Percentiles rank a stretch among this genome's conserved stretches.
Evolutionary conservation across 2,888 invertebrate species (phyloP).

Genomic region (Stenchaetothrips biformis): DNA sequence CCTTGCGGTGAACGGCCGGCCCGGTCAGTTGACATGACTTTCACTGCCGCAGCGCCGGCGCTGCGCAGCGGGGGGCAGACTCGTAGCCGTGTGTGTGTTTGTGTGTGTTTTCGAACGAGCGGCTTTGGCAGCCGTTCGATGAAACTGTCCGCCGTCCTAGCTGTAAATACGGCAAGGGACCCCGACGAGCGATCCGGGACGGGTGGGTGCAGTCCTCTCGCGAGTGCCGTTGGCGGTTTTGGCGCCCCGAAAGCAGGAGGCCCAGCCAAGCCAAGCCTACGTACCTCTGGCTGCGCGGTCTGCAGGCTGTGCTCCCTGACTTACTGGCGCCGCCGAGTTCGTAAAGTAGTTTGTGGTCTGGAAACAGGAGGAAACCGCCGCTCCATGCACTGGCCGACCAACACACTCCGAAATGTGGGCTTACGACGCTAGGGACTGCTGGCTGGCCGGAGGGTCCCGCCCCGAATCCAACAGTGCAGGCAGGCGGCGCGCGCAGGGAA

Average conservation of each 20-base stretch:
- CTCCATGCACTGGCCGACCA: not conserved
- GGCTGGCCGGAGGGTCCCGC: not conserved
- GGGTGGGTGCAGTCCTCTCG: not conserved
- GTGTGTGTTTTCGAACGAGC: not conserved
- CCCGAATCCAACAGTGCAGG: too few species aligned
- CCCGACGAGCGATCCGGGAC: too few species aligned
- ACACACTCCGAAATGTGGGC: not conserved
- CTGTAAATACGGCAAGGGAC: too few species aligned
- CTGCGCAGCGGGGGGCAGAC: too few species aligned
- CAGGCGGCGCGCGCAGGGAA: too few species aligned
- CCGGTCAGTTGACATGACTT: slow-evolving; percentile 12
- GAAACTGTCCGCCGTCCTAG: too few species aligned
- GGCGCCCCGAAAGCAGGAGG: not conserved
- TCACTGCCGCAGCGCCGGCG: not conserved
- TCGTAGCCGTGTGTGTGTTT: not conserved
- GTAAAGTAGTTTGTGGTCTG: slow-evolving; percentile 2
- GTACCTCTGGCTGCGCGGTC: not conserved
- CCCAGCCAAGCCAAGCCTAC: too few species aligned
- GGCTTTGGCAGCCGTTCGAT: not conserved
- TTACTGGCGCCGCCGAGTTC: not conserved
- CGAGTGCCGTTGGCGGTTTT: not conserved
- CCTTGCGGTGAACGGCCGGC: not conserved
- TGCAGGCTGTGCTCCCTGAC: not conserved
- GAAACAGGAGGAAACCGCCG: not conserved
- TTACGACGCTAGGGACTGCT: not conserved